Percentiles rank a stretch among this genome's conserved stretches.
Conservation (phyloP, 2,797 vertebrate species). For the Pangasius macronema region DNA sequence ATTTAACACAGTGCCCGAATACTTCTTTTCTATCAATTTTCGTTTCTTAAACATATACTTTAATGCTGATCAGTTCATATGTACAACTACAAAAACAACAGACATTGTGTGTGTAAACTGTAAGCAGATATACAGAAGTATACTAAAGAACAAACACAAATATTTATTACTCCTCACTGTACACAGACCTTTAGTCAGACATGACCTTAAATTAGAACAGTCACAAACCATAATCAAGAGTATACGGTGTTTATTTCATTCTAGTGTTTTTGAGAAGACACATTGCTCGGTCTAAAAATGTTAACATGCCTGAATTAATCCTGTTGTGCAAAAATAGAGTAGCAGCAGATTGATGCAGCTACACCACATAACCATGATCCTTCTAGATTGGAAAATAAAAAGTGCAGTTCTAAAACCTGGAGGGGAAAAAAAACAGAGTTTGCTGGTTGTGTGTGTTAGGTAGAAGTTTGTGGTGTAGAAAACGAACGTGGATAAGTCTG, state of each 20-base stretch:
- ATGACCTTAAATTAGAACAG: neutral
- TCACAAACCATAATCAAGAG: neutral
- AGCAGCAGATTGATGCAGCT: neutral
- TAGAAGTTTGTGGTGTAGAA: neutral
- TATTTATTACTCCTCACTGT: too few relatives aligned
- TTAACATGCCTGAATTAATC: neutral
- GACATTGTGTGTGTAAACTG: neutral
- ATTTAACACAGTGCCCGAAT: neutral
- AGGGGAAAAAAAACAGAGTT: neutral
- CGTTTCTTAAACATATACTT: neutral
- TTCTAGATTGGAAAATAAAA: neutral
- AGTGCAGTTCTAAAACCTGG: neutral
- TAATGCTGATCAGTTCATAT: neutral
- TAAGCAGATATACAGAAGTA: neutral
- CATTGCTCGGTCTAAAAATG: constrained; percentile 2
- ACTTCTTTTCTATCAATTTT: neutral
- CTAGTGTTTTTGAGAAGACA: constrained; percentile 35
- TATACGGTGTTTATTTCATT: neutral
- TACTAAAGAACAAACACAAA: neutral
- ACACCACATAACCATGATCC: neutral
- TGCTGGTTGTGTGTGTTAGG: neutral
- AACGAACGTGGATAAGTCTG: neutral
- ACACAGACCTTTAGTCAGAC: neutral
- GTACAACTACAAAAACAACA: neutral
- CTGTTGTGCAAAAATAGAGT: neutral